Percentiles rank a stretch among this genome's conserved stretches.
These are phyloP conservation scores for Origma solitaria DNA, from an alignment of 2,113 vertebrate genomes.

Conservation along the genomic window DNA sequence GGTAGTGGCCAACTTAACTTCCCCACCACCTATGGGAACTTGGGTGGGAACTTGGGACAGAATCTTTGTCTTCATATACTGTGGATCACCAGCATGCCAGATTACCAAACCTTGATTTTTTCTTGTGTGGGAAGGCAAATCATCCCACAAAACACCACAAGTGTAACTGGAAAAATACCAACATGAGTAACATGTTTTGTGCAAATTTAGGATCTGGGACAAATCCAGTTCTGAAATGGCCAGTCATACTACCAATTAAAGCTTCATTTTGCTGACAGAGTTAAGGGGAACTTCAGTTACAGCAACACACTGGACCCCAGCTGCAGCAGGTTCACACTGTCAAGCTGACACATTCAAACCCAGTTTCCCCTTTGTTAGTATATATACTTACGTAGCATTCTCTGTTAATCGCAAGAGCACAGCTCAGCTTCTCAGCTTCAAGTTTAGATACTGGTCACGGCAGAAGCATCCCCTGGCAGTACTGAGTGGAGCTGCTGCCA, in stretches of 20 bases:
- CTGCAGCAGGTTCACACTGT: background rate
- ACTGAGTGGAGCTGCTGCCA: background rate
- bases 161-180: background rate
- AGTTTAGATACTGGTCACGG: background rate
- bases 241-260: background rate
- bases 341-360: background rate
- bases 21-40: background rate
- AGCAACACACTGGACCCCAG: background rate
- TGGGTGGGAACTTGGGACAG: background rate
- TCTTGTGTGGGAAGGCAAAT: background rate
- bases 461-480: slow-evolving; percentile 3
- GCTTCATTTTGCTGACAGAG: background rate
- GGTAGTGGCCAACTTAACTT: background rate
- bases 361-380: background rate
- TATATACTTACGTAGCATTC: background rate
- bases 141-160: background rate
- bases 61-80: background rate
- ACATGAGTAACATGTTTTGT: background rate
- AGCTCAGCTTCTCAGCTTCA: slow-evolving; percentile 6
- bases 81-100: background rate
- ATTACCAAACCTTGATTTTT: background rate
- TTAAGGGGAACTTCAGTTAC: background rate
- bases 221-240: background rate
- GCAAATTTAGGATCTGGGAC: background rate
- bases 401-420: background rate